phyloP scores from a whole-genome alignment of 2,113 vertebrate genomes.

The Thamnophis sirtalis region DNA sequence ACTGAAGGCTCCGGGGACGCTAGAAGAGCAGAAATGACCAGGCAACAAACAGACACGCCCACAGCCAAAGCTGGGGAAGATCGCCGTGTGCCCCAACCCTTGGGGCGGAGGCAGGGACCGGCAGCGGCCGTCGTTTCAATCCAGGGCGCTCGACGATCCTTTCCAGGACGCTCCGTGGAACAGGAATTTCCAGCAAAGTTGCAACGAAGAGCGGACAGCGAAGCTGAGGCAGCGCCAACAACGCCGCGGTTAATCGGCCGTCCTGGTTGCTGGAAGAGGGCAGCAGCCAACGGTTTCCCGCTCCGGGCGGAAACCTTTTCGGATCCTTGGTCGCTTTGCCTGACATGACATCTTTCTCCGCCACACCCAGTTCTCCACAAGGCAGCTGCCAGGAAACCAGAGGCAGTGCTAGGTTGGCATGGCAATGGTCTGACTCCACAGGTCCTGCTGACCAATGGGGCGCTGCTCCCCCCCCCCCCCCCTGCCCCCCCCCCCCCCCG shows the following conservation, averaged over 20 bases:
- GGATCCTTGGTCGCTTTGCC: conserved; percentile 16
- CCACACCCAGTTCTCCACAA: conserved; percentile 56
- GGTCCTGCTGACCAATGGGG: conserved; percentile 70
- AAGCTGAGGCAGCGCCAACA: background rate
- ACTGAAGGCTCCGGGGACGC: background rate
- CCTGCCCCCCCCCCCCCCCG: background rate
- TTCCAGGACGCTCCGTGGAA: background rate
- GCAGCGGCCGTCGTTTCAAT: background rate
- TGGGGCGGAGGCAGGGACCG: background rate
- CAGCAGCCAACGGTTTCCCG: background rate
- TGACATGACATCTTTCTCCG: conserved; percentile 53
- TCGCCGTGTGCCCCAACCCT: background rate
- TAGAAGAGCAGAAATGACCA: background rate
- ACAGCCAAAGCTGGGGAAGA: background rate
- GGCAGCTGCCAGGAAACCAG: conserved; percentile 45
- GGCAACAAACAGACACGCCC: background rate
- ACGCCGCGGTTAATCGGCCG: background rate
- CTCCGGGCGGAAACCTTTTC: conserved; percentile 14
- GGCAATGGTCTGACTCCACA: conserved; percentile 78
- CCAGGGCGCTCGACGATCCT: background rate
- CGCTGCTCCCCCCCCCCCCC: conserved; percentile 14
- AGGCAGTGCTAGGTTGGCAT: conserved; percentile 72
- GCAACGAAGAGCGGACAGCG: background rate
- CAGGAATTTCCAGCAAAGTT: conserved; percentile 37
- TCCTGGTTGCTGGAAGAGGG: background rate